These are phyloP conservation scores for Acrocera orbiculus DNA, from an alignment of 2,888 invertebrate genomes.

Conservation along the genomic window DNA sequence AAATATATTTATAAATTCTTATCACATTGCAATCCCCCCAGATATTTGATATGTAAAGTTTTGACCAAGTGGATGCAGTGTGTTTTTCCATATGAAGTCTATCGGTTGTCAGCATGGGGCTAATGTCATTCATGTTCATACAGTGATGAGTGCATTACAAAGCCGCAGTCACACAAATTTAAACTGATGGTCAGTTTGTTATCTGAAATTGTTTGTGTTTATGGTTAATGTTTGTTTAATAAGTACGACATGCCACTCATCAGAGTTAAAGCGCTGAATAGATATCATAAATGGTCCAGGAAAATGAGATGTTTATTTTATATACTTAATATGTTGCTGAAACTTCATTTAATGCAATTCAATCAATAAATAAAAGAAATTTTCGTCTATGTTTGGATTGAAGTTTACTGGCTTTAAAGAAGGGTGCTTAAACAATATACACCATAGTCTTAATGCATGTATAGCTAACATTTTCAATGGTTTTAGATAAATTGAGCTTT, in stretches of 20 bases:
- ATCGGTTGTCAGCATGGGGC: not conserved
- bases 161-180: constrained; percentile 4
- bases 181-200: constrained; percentile 5
- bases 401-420: no score
- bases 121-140: constrained; percentile 8
- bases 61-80: no score
- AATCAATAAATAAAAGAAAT: constrained; percentile 11
- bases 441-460: no score
- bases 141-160: constrained; percentile 2
- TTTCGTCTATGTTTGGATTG: constrained; percentile 4
- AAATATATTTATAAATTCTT: no score
- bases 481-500: no score
- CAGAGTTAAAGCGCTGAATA: not conserved
- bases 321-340: constrained; percentile 5
- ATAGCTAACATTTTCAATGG: no score
- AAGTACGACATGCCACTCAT: constrained; percentile 7
- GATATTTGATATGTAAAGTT: not conserved
- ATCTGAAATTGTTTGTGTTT: constrained; percentile 10
- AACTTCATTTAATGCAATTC: constrained; percentile 10
- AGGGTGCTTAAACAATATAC: no score
- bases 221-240: constrained; percentile 11
- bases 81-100: not conserved
- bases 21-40: no score
- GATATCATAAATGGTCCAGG: no score
- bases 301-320: no score